phyloP scores from a whole-genome alignment of 2,797 vertebrate genomes.

The Premnoplex brunnescens region DNA sequence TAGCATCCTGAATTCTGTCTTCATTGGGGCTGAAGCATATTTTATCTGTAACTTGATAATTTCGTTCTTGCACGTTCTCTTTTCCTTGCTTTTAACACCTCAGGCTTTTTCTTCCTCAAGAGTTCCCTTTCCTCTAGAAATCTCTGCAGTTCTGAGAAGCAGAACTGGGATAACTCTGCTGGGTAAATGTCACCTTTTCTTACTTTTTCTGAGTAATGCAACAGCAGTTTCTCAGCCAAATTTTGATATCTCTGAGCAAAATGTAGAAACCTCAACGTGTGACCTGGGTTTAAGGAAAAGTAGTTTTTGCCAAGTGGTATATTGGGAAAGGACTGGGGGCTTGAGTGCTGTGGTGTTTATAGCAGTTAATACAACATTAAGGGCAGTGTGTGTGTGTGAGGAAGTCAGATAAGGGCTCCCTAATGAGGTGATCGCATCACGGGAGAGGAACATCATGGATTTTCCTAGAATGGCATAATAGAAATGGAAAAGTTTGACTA shows the following conservation, averaged over 20 bases:
- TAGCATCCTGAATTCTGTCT: background rate
- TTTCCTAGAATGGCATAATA: background rate
- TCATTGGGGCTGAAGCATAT: background rate
- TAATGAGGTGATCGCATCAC: background rate
- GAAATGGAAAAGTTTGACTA: background rate
- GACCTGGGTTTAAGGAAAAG: background rate
- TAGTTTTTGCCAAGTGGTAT: background rate
- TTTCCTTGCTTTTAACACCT: background rate
- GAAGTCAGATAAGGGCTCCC: background rate
- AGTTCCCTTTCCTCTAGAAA: background rate
- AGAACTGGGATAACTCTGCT: background rate
- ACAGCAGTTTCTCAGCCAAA: background rate
- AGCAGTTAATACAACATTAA: background rate
- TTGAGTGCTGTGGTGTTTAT: background rate
- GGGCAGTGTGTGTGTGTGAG: background rate
- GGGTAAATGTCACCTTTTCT: background rate
- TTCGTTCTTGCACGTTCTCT: background rate
- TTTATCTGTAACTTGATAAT: background rate
- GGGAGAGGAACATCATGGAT: background rate
- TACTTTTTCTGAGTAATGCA: background rate
- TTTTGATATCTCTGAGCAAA: background rate
- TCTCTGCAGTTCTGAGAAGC: background rate
- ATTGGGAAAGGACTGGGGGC: background rate
- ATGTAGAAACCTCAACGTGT: background rate
- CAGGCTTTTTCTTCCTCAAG: background rate